Base-by-base conservation (phyloP, 53 echinoderm and acorn worm genomes). In the Mesocentrotus franciscanus region DNA sequence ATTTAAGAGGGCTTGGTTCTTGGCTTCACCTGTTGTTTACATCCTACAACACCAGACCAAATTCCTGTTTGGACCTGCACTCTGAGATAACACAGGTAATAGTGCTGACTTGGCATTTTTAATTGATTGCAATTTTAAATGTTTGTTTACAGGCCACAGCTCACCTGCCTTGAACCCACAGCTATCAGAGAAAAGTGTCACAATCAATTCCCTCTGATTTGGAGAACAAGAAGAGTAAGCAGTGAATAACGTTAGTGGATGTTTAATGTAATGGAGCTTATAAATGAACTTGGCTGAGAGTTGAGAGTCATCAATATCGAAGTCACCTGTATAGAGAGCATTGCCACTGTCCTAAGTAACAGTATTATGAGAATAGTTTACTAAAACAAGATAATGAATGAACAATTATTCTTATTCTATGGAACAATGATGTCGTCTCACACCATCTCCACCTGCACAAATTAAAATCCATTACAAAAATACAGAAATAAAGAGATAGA, bases 101-200 rank as follows among this genome's bases (percentile, higher is more conserved):
- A 58, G 32, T 57, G 87, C 87, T 87, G 87, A 87, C 87, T 87
- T 58, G 26, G 87, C 87, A 87, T 27, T 87, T 87, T 87, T 59
- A 87, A 87, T 87, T 87, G 26, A 87, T 87, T 87, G 57, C 26
- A 58, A 27, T 2, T 57, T 87, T 13, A 4, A 81, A 35, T 58
- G 10, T 81, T 24, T 87, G n/a, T 87, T 87, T 58, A n/a, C 8
- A 1, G 27, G 58, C 22, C 58, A 57, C 26, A 87, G 87, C 58
- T 56, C 59, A 87, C 87, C 87, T 87, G 57, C 58, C 56, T 87
- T 84, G n/a, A 87, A 57, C 59, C 15, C 29, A 14, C 6, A 58
- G 58, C n/a, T 55, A 56, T 57, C 10, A 18, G 87, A 87, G n/a
- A 58, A 58, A 87, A 27, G 75, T 58, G 26, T 58, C 87, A 87